phyloP scores from a whole-genome alignment of 2,113 vertebrate species.

The mouse (Mus musculus) region GRCm39 chr5:148556001-148556500 shows the following conservation, averaged over 20 bases:
- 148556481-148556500: not conserved
- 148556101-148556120: not conserved
- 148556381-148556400: not conserved
- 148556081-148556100: not conserved
- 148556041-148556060: not conserved
- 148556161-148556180: not conserved
- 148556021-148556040: no score
- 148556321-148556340: not conserved
- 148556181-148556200: not conserved
- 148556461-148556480: not conserved
- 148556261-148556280: not conserved
- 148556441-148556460: not conserved
- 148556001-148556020: rapidly evolving
- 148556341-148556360: not conserved
- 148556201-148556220: not conserved
- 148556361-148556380: not conserved
- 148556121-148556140: not conserved
- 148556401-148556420: not conserved
- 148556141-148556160: not conserved
- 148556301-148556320: not conserved
- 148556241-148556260: not conserved
- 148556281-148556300: not conserved
- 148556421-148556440: not conserved
- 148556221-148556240: not conserved
- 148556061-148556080: not conserved